Evolutionary conservation across 2,888 invertebrate genomes (phyloP), one percentile per base, ranked within the genome.

Genomic region (Onchidella celtica): DNA sequence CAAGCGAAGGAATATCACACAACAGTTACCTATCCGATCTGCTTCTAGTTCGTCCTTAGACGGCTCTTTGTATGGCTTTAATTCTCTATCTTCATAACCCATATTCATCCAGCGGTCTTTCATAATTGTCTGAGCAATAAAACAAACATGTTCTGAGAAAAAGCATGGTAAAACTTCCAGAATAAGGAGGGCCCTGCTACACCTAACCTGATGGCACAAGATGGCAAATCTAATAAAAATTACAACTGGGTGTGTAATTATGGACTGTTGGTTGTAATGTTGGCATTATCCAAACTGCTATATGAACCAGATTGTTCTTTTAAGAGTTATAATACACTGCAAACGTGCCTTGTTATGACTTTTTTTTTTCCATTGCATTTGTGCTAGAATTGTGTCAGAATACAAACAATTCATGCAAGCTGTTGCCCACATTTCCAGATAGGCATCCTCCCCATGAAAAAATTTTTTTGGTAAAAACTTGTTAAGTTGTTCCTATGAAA

Each of bases 41-140:
- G 85, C 83, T 85, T 91, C 91, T 87, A 91, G 89, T 72, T 88
- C 85, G 83, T 90, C 90, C 87, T 88, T 87, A 55, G 88, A 85
- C 72, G 92, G 92, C 95, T 99, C 99, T 89, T 97, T 95, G 94
- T 97, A 99, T 75, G 99, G 99, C 95, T 97, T 97, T 88, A 99
- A 95, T 94, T 99, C 99, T 92, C 98, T 94, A 88, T 99, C 99
- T 94, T 99, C 99, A 94, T 98, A 98, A 92, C 99, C 98, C 94
- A 97, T 97, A 95, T 99, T 99, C 98, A 99, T 99, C 99, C 99
- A 99, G 94, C 98, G 97, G 95, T 99, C 99, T 93, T 97, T 96
- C 96, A 96, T 96, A 91, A 96, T 96, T 82, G 79, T 90, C 90
- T 91, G 89, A 89, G 85, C 83, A 88, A 88, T 55, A 79, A 81